Evolutionary conservation across 2,888 invertebrate species (phyloP), one percentile per base, ranked within the genome.

Genomic region (Bembecia ichneumoniformis): DNA sequence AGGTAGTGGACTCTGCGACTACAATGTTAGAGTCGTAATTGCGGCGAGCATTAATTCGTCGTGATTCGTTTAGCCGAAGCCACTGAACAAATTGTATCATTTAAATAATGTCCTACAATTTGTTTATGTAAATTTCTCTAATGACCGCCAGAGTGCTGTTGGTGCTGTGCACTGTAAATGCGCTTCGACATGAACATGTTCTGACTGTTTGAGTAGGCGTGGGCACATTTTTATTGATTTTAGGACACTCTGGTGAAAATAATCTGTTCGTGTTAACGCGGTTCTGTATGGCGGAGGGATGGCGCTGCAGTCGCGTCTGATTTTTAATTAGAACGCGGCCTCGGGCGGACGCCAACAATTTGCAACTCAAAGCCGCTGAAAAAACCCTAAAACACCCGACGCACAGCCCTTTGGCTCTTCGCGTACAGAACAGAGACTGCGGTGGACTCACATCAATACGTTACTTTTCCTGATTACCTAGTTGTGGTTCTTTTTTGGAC

Each of bases 361-460:
- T 86, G 82, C 84, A 86, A 83, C 75, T 83, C 84, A 86, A 84
- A 84, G 82, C 82, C 77, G 73, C 76, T 80, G 81, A 83, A 83
- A 84, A 86, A 84, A 82, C 78, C 77, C 79, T 78, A 79, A 82
- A 83, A 83, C 82, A 81, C 75, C 81, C 78, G 76, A 81, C 80
- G 78, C 78, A 81, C 71, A 80, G 81, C 79, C 80, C 79, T 79
- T 79, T 78, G 73, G 77, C 75, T 66, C 63, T 74, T 61, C 55
- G 55, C 53, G 45, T 35, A 48, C 0, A 46, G 14, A 14, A 35
- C 35, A 35, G 46, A 14, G 45, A n/a, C 14, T 1, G 10, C 45
- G n/a, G 40, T 3, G 20, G 49, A 49, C 40, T 43, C 4, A 35
- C 44, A 5, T 40, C 14, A 1, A 28, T 28, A 28, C 20, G 1